These are phyloP conservation scores for Oscheius sp. DNA, from an alignment of 1,140 invertebrate genomes.

Conservation along the genomic window DNA sequence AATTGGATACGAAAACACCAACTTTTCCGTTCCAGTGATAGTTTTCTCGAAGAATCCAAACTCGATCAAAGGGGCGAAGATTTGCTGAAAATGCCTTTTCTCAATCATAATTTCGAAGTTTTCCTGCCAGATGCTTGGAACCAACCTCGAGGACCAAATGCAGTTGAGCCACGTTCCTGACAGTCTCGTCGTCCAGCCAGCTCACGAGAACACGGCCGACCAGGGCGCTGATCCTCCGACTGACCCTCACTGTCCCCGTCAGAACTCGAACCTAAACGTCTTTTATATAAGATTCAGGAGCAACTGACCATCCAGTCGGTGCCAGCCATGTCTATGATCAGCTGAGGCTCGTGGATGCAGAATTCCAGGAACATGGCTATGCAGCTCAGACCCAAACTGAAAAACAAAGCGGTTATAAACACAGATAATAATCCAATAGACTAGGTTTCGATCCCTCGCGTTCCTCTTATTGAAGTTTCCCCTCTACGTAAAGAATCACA, in stretches of 20 bases:
- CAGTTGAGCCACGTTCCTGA: constrained; percentile 30
- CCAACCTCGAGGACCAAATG: constrained; percentile 31
- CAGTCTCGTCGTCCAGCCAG: constrained; percentile 34
- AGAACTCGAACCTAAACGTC: constrained; percentile 16
- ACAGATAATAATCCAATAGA: not conserved
- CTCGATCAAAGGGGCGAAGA: constrained; percentile 40
- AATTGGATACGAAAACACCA: not conserved
- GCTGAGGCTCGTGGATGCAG: constrained; percentile 24
- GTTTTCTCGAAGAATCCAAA: constrained; percentile 38
- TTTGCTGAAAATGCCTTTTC: constrained; percentile 27
- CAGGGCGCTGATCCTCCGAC: constrained; percentile 15
- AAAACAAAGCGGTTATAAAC: not conserved
- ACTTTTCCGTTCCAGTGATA: not conserved
- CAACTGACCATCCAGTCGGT: constrained; percentile 42
- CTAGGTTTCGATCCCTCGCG: not conserved
- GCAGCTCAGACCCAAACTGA: constrained; percentile 20
- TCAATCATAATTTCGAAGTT: not conserved
- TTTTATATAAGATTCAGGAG: not conserved
- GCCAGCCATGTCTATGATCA: constrained; percentile 36
- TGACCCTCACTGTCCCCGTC: constrained; percentile 24
- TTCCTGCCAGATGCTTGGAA: not conserved
- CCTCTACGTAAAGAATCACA: too few relatives aligned
- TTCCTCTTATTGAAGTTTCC: too few relatives aligned
- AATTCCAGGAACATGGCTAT: constrained; percentile 35
- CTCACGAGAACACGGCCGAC: constrained; percentile 33